Conservation (phyloP, 2,797 vertebrate genomes). For the Diceros bicornis region DNA sequence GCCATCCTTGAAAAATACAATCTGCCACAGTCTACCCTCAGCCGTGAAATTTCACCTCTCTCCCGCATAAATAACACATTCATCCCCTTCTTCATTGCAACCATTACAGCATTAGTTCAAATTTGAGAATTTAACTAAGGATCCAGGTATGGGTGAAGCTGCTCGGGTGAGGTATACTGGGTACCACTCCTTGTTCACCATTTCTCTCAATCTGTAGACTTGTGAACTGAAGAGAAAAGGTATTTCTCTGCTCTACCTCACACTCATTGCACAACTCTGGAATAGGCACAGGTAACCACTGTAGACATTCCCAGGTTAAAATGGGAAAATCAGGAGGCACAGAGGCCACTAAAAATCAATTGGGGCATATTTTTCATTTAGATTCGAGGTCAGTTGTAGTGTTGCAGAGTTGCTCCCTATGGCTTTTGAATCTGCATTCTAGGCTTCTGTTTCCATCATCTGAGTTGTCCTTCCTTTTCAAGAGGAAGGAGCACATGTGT, state of each 20-base stretch:
- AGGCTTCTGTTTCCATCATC: accelerated
- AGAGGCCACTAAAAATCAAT: neutral
- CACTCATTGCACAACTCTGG: neutral
- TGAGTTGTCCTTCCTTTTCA: neutral
- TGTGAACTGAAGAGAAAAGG: neutral
- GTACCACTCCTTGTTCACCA: neutral
- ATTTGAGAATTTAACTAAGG: neutral
- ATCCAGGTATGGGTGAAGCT: neutral
- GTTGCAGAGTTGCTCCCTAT: neutral
- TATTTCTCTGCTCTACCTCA: neutral
- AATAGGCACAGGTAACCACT: neutral
- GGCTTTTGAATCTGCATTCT: neutral
- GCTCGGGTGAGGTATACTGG: neutral
- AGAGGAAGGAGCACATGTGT: neutral
- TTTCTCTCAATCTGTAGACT: neutral
- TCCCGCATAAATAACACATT: too few relatives aligned
- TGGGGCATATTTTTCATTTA: neutral
- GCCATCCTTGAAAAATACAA: neutral
- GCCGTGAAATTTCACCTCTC: neutral
- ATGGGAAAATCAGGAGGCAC: neutral
- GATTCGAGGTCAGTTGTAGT: accelerated
- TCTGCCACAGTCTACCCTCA: neutral
- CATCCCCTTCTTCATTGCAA: neutral
- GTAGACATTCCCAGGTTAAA: neutral
- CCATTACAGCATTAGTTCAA: neutral